These are phyloP conservation scores for Zootoca vivipara DNA, from an alignment of 2,113 vertebrate species.

Conservation along the genomic window DNA sequence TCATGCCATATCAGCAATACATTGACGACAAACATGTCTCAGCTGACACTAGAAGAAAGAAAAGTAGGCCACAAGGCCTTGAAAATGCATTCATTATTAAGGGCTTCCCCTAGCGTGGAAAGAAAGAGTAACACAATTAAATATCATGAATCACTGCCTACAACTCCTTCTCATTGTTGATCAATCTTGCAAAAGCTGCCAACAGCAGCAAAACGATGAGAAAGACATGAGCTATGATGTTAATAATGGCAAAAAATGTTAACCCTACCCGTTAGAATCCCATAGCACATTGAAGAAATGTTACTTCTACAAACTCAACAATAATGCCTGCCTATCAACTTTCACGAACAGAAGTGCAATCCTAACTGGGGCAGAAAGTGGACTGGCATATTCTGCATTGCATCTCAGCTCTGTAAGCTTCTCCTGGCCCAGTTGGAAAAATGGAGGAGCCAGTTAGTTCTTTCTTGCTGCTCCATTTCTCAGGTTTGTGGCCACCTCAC, in stretches of 20 bases:
- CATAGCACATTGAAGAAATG: background rate
- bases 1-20: background rate
- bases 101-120: background rate
- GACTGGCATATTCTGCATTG: too few species aligned
- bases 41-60: background rate
- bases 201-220: background rate
- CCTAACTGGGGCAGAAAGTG: too few species aligned
- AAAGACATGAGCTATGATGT: background rate
- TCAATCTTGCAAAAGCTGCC: background rate
- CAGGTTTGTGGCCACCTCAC: too few species aligned
- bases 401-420: too few species aligned
- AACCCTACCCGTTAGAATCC: accelerated
- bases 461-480: too few species aligned
- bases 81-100: background rate
- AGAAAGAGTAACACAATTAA: accelerated
- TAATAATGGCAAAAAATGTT: background rate
- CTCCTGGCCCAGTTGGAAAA: too few species aligned
- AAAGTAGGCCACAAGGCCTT: background rate
- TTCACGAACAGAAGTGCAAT: background rate
- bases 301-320: background rate
- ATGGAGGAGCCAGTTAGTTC: too few species aligned
- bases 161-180: background rate
- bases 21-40: background rate
- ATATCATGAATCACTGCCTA: accelerated
- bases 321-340: background rate